Percentiles rank a stretch among this genome's conserved stretches.
Conservation (phyloP, 2,113 vertebrate genomes). For the Coracopsis vasa region DNA sequence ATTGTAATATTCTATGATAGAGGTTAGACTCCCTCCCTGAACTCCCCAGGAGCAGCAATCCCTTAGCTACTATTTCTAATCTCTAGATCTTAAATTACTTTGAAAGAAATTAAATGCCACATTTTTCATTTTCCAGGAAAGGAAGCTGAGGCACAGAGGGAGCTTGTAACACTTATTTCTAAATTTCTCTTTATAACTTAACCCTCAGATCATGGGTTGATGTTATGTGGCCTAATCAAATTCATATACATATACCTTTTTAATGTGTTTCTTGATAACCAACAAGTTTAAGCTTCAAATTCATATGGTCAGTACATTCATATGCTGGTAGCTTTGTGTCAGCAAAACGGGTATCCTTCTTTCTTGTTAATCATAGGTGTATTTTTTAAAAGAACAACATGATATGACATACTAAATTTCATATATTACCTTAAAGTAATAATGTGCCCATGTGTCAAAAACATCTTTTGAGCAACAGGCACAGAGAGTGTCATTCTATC, state of each 20-base stretch:
- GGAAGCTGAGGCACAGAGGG: not conserved
- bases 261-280: not conserved
- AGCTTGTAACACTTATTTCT: not conserved
- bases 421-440: not conserved
- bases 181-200: not conserved
- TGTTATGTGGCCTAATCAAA: not conserved
- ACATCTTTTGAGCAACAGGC: not conserved
- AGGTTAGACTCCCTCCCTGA: not conserved
- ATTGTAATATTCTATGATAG: not conserved
- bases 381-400: not conserved
- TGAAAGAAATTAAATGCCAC: not conserved
- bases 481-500: not conserved
- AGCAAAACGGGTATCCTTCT: not conserved
- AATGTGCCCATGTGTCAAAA: not conserved
- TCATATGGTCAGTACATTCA: not conserved
- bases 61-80: not conserved
- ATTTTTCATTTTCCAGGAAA: slow-evolving; percentile 7
- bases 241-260: not conserved
- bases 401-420: not conserved
- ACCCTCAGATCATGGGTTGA: not conserved
- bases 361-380: not conserved
- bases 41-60: not conserved
- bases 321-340: not conserved
- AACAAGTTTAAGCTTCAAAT: not conserved
- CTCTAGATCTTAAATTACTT: slow-evolving; percentile 11